Evolutionary conservation across 1,140 invertebrate species (phyloP).

Genomic region (Coboldia fuscipes): DNA sequence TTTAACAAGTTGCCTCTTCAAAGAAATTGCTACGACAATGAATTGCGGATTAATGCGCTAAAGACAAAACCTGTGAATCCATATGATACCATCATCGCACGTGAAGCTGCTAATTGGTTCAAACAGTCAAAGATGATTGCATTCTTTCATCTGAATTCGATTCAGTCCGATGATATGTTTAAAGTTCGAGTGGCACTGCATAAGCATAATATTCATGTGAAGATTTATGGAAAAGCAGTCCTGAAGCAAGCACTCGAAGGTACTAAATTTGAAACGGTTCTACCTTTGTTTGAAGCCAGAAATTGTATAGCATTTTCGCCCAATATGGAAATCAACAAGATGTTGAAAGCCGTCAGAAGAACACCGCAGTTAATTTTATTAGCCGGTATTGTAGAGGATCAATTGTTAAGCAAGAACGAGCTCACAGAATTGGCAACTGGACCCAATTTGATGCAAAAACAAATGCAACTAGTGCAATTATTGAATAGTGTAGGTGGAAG

Average conservation of each 20-base stretch:
- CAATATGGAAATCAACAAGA: slow-evolving; percentile 26
- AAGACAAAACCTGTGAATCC: slow-evolving; percentile 27
- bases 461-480: slow-evolving; percentile 36
- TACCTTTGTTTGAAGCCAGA: slow-evolving; percentile 30
- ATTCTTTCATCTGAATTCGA: slow-evolving; percentile 46
- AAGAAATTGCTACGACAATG: slow-evolving; percentile 10
- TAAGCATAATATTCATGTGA: slow-evolving; percentile 39
- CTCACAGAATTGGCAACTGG: slow-evolving; percentile 36
- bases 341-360: slow-evolving; percentile 36
- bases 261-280: slow-evolving; percentile 33
- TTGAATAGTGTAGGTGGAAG: slow-evolving; percentile 35
- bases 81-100: slow-evolving; percentile 42
- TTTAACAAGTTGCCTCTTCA: slow-evolving; percentile 6
- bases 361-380: slow-evolving; percentile 37
- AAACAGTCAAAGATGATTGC: slow-evolving; percentile 43
- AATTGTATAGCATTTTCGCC: slow-evolving; percentile 39
- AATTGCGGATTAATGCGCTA: slow-evolving; percentile 3
- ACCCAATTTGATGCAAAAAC: slow-evolving; percentile 31
- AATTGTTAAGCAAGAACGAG: slow-evolving; percentile 38
- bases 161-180: slow-evolving; percentile 31
- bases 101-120: slow-evolving; percentile 42
- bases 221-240: slow-evolving; percentile 33
- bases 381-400: slow-evolving; percentile 42
- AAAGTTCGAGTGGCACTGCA: slow-evolving; percentile 32
- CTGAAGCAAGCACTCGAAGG: slow-evolving; percentile 31